phyloP scores from a whole-genome alignment of 2,113 vertebrate genomes.

The Athene cunicularia region DNA sequence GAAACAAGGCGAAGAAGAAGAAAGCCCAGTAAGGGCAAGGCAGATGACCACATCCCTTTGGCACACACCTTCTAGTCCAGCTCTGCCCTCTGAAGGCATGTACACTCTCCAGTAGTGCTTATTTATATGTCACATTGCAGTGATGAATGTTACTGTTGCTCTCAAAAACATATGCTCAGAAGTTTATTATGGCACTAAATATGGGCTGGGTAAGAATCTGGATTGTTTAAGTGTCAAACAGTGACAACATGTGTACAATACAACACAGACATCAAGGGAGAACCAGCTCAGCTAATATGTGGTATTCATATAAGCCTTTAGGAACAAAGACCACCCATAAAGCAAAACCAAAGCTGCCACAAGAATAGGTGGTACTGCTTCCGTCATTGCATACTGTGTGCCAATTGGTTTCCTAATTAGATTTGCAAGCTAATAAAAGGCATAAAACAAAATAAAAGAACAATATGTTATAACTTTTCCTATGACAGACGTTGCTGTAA shows the following conservation, averaged over 20 bases:
- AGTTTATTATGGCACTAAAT: conserved; percentile 77
- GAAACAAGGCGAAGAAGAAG: not conserved
- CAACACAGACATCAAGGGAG: conserved; percentile 73
- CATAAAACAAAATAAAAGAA: conserved; percentile 10
- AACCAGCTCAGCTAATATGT: conserved; percentile 40
- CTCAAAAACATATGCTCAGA: conserved; percentile 60
- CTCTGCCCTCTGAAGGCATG: conserved; percentile 48
- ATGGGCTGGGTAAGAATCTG: conserved; percentile 73
- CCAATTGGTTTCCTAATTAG: not conserved
- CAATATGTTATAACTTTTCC: not conserved
- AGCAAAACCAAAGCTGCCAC: conserved; percentile 50
- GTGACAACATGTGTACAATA: conserved; percentile 76
- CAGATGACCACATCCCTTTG: not conserved
- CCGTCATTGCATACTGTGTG: conserved; percentile 19
- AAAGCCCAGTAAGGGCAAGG: not conserved
- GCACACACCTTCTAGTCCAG: conserved; percentile 35
- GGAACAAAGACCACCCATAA: conserved; percentile 79
- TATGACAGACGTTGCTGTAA: not conserved
- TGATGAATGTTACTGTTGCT: conserved; percentile 67
- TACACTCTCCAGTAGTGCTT: conserved; percentile 5
- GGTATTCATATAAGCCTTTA: conserved; percentile 41
- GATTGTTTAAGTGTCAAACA: conserved; percentile 79
- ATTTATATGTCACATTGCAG: conserved; percentile 10
- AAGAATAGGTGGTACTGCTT: conserved; percentile 61
- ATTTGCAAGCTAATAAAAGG: conserved; percentile 27